Evolutionary conservation across 1,140 invertebrate genomes (phyloP), one percentile per base, ranked within the genome.

Genomic region (Drosophila yakuba): DNA sequence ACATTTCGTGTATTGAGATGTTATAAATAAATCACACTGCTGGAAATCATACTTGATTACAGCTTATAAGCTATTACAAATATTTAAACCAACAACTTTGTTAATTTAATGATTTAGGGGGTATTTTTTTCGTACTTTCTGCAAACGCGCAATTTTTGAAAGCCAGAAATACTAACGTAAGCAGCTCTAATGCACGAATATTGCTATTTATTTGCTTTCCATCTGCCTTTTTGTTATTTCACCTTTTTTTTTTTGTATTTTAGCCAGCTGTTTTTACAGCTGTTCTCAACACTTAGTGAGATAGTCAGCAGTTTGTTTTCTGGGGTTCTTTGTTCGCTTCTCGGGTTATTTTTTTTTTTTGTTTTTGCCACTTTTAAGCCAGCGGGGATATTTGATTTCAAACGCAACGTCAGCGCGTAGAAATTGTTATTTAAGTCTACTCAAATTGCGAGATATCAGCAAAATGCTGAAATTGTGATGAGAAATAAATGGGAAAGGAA

Each of bases 231-330:
- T 36, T 61, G 32, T 43, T 2, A 45, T 58, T 32, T 32, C 32
- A 41, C 23, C 23, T 50, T 50, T 60, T 23, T 17, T 17, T 12
- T 15, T 28, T 20, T 20, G 20, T 20, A 11, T 36, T 55, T 36
- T 17, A 28, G 15, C 48, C 72, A 83, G 72, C 67, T 85, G 80
- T 78, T 83, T 79, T 75, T 60, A 67, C 80, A 83, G 80, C 80
- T 83, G 80, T 76, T 83, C 20, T 68, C 23, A 7, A n/a, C 38
- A n/a, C 60, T 17, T 14, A 43, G 48, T 32, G 57, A 57, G 57
- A 57, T 52, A 69, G 56, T 82, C 74, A 77, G 80, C 69, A 78
- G 60, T 63, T 78, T 63, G 52, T 54, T 35, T 47, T 20, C 20
- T 32, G 38, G 11, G 15, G n/a, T n/a, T 47, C 35, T 58, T 38